Percentiles rank a stretch among this genome's conserved stretches.
phyloP scores from a whole-genome alignment of 2,888 invertebrate genomes.

The Ophion ventricosus region DNA sequence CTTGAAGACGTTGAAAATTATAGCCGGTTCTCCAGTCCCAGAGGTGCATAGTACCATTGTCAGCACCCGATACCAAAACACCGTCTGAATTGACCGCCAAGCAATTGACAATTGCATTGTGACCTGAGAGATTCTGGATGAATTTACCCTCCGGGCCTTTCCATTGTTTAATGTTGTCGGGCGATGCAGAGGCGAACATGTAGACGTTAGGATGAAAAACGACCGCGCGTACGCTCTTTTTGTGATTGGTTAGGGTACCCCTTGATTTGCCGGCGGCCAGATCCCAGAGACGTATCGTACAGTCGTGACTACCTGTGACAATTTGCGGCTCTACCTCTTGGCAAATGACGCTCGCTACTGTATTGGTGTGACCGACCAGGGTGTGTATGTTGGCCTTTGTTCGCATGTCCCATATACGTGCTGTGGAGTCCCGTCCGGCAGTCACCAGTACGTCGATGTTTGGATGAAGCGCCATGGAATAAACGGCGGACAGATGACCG shows the following conservation, averaged over 20 bases:
- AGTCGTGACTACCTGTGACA: conserved; percentile 97
- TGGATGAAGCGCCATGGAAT: conserved; percentile 96
- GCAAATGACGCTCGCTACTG: conserved; percentile 96
- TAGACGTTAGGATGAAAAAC: conserved; percentile 91
- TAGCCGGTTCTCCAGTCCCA: conserved; percentile 99
- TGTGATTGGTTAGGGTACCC: conserved; percentile 98
- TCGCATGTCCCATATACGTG: conserved; percentile 99
- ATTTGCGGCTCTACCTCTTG: conserved; percentile 98
- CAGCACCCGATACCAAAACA: conserved; percentile 98
- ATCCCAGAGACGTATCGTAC: conserved; percentile 98
- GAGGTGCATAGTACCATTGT: conserved; percentile 98
- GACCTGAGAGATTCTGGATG: conserved; percentile 97
- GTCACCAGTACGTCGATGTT: conserved; percentile 97
- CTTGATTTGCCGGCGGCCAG: conserved; percentile 97
- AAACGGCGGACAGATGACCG: conserved; percentile 98
- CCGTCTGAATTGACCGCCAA: conserved; percentile 97
- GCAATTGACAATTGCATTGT: conserved; percentile 98
- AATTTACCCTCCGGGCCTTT: conserved; percentile 99
- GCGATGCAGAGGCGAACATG: conserved; percentile 98
- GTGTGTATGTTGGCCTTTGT: conserved; percentile 99
- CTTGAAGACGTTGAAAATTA: conserved; percentile 97
- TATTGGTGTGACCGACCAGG: conserved; percentile 97
- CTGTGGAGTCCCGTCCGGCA: conserved; percentile 97
- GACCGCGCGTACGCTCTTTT: conserved; percentile 95
- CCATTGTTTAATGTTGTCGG: conserved; percentile 99